These are phyloP conservation scores for Rhodophaea formosa DNA, from an alignment of 2,888 invertebrate species.

Conservation along the genomic window DNA sequence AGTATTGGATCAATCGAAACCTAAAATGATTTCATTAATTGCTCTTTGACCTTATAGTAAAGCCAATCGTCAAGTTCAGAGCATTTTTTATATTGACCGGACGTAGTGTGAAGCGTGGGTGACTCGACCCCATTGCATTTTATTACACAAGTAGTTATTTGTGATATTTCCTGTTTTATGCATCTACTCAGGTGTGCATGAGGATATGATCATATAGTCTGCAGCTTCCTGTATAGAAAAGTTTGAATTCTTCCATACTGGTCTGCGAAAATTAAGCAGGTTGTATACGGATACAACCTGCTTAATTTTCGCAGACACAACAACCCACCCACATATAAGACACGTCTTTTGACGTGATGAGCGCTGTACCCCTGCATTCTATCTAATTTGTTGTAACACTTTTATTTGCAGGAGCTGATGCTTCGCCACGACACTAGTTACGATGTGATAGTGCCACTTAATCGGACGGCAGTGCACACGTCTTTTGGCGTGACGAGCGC, in stretches of 20 bases:
- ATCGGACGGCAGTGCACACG: constrained; percentile 31
- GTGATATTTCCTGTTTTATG: constrained; percentile 12
- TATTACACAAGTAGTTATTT: constrained; percentile 10
- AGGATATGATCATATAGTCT: background rate
- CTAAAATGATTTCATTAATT: too few relatives aligned
- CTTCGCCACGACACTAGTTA: constrained; percentile 48
- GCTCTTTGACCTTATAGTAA: background rate
- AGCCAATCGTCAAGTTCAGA: background rate
- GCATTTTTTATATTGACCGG: constrained; percentile 4
- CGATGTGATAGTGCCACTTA: constrained; percentile 33
- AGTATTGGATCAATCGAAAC: too few relatives aligned
- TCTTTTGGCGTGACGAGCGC: constrained; percentile 34
- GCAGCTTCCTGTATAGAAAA: constrained; percentile 5
- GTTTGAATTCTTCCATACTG: background rate
- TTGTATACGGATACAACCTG: too few relatives aligned
- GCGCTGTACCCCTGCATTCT: too few relatives aligned
- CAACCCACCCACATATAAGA: too few relatives aligned
- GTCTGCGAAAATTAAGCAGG: too few relatives aligned
- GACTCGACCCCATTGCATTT: constrained; percentile 10
- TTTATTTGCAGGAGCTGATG: constrained; percentile 48
- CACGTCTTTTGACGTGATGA: too few relatives aligned
- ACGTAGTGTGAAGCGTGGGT: constrained; percentile 6
- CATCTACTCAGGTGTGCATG: constrained; percentile 6
- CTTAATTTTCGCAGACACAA: too few relatives aligned
- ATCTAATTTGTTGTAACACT: too few relatives aligned